phyloP scores from a whole-genome alignment of 2,797 vertebrate genomes.

The Caiman crocodilus region DNA sequence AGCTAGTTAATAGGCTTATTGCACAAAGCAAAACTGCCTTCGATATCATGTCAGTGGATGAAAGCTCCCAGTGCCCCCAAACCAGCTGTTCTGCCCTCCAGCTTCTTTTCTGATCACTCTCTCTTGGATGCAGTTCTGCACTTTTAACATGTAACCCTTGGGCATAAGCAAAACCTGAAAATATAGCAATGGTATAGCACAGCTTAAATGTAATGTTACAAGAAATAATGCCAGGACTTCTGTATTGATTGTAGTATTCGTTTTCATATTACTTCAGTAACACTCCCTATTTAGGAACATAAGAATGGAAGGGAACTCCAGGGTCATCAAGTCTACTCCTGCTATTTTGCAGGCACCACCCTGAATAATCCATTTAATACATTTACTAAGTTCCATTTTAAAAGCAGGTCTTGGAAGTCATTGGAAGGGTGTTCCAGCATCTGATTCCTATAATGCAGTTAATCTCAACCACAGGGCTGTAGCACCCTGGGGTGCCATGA shows the following conservation, averaged over 20 bases:
- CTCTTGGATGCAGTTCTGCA: neutral
- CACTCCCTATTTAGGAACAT: neutral
- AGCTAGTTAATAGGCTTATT: neutral
- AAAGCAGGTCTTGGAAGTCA: no score
- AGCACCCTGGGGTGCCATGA: no score
- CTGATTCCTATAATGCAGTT: no score
- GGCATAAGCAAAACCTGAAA: neutral
- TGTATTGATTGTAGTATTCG: neutral
- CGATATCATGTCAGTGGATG: accelerated
- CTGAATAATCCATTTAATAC: no score
- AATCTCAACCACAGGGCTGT: no score
- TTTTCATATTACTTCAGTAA: neutral
- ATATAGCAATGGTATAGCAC: neutral
- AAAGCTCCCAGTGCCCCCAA: neutral
- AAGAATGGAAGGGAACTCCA: no score
- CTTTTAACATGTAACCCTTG: neutral
- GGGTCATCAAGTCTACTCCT: no score
- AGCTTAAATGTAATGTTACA: no score
- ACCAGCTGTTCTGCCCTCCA: neutral
- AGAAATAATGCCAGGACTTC: neutral
- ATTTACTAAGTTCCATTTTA: no score
- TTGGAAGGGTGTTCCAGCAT: no score
- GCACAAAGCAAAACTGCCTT: neutral
- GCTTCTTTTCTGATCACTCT: no score
- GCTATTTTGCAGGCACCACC: no score